Base-by-base conservation (phyloP, 2,113 vertebrate species). In the Panthera uncia region DNA sequence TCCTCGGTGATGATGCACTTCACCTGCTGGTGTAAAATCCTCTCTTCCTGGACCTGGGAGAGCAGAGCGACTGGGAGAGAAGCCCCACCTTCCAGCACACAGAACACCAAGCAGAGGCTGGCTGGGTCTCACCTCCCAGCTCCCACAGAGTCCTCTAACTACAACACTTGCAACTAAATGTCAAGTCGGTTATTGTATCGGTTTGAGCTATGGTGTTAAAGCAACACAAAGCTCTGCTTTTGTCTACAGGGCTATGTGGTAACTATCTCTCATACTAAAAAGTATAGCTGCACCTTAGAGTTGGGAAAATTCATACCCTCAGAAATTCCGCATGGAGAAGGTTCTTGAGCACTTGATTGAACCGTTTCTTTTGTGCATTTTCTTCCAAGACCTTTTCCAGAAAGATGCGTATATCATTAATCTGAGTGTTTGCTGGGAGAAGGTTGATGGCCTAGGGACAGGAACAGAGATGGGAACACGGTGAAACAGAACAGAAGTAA, bases 1-100 rank as follows among this genome's bases (percentile, higher is more conserved):
- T 99, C 99, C 91, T 99, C 99, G 0, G 99, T 99, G 96, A 99
- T 99, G 98, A 99, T 99, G n/a, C 99, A 99, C 96, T 99, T 99
- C 10, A 99, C 99, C 98, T 99, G 99, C 98, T 99, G 99, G 98
- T 99, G 99, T 95, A 99, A 99, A 98, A 99, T 99, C 6, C 99
- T 98, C 95, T 99, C 99, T 98, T 99, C 99, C 96, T 99, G 99
- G 57, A 99, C 99, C 99, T 99, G 94, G 11, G 38, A 69, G 57
- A 88, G 97, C 2, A 91, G 97, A 36, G n/a, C 81, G 31, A 73
- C 3, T 25, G 87, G 21, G 33, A 94, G 14, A 96, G 94, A 96
- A 86, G 89, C 9, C 69, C n/a, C 73, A 55, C 14, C 12, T 7
- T 38, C 41, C 1, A 2, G 74, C 18, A 31, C 10, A 29, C 15